Evolutionary conservation across 2,888 invertebrate species (phyloP), one percentile per base, ranked within the genome.

Genomic region (Morpho achilles): DNA sequence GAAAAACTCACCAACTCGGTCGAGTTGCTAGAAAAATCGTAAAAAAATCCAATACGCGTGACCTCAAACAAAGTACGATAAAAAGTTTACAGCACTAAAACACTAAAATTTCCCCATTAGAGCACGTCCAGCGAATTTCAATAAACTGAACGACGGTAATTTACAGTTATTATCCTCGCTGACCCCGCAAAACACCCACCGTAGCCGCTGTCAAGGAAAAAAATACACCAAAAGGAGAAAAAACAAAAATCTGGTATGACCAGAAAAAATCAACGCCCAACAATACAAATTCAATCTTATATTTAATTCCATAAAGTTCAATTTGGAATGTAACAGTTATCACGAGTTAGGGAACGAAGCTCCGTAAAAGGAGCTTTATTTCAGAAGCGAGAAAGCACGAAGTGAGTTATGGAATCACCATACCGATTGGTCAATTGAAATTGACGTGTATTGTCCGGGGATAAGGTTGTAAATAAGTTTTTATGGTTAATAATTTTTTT

Each of bases 131-230:
- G 76, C 78, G 76, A 79, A 82, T 85, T 89, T 89, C 89, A 88
- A 90, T 90, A 89, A 88, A 80, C 77, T 82, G 74, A 79, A 80
- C 77, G 81, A 84, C 80, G 82, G 88, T 89, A 87, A 89, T 89
- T 88, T 89, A 88, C 88, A 84, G 88, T 89, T 89, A 90, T 89
- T 90, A 89, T 85, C 87, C 80, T 80, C 82, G 77, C 79, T 88
- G 89, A 89, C 88, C 89, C 88, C 87, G 87, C 87, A 84, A 87
- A 87, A 88, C 87, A 87, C 87, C 87, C 87, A 87, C 87, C 80
- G 82, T 76, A 83, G 76, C 75, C 76, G 70, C 72, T 77, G 80
- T 82, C 80, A 84, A 87, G 87, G 87, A 83, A 75, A 72, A 79
- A 60, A 65, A 74, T 71, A 82, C 43, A 58, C 56, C 53, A 59